phyloP scores from a whole-genome alignment of 2,888 invertebrate genomes.

The Diaphora mendica region DNA sequence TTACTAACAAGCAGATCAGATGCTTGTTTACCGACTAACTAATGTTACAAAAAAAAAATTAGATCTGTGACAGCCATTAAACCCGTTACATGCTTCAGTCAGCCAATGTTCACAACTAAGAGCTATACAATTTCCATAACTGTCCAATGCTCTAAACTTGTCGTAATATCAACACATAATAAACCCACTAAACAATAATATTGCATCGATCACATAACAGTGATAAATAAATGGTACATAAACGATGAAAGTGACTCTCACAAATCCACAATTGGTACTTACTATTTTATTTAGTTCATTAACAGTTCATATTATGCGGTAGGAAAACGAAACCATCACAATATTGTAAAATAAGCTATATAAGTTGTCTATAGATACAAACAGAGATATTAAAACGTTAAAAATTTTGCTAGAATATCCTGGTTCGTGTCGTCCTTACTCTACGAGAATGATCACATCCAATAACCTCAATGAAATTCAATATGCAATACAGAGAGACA shows the following conservation, averaged over 20 bases:
- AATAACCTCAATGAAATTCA: conserved; percentile 39
- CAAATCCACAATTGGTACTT: conserved; percentile 61
- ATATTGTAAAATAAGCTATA: conserved; percentile 84
- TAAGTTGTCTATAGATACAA: conserved; percentile 81
- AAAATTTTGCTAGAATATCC: conserved; percentile 66
- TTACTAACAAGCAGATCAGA: background rate
- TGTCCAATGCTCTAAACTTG: conserved; percentile 77
- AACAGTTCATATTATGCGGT: conserved; percentile 82
- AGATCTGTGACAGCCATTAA: background rate
- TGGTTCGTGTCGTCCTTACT: conserved; percentile 73
- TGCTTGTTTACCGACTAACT: background rate
- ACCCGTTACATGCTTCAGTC: background rate
- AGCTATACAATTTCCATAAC: conserved; percentile 74
- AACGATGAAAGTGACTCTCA: conserved; percentile 74
- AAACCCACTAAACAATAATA: conserved; percentile 74
- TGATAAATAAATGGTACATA: conserved; percentile 78
- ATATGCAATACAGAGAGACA: background rate
- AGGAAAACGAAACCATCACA: conserved; percentile 85
- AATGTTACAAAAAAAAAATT: background rate
- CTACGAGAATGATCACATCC: conserved; percentile 68
- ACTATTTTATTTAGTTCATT: conserved; percentile 78
- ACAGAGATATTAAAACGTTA: conserved; percentile 81
- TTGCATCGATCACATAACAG: conserved; percentile 71
- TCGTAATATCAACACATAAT: conserved; percentile 68
- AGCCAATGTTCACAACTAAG: conserved; percentile 53